Evolutionary conservation across 2,888 invertebrate species (phyloP), one percentile per base, ranked within the genome.

Genomic region (Gerris lacustris): DNA sequence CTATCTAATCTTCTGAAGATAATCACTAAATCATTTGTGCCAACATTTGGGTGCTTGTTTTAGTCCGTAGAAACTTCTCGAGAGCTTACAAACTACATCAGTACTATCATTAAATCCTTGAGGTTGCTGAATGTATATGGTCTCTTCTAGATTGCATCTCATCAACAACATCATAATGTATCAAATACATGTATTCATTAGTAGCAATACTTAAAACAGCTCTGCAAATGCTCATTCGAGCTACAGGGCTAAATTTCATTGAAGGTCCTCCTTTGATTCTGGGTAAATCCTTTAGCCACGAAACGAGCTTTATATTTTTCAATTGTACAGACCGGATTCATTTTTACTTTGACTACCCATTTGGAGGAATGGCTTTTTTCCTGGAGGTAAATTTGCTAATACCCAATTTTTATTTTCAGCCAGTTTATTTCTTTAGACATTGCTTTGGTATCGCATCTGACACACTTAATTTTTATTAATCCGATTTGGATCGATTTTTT

Each of bases 161-260:
- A 47, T 76, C 76, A 70, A 76, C 75, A 1, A 76, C 77, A 69
- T 77, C 76, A 1, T 75, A 71, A 47, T 76, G 75, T 17, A 72
- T 71, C 6, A 76, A 69, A 18, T 69, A 69, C 63, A 75, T 47
- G 5, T 73, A 47, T 43, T 71, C 66, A 44, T 74, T 67, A n/a
- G 70, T 73, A 43, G 75, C 73, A 6, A 76, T 55, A 7, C 74
- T 69, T 6, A 76, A 68, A 9, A 76, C 67, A 6, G 69, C 67
- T 44, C 76, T 70, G 44, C 77, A 74, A 7, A 74, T 74, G 44
- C 70, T 44, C 9, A 71, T 68, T 73, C 73, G 76, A 15, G 74
- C 76, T 0, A 79, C 78, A n/a, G 78, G 78, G 62, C 78, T 76
- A 69, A 77, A 79, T 77, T 70, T 78, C 77, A 47, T 76, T 72